Percentiles rank a stretch among this genome's conserved stretches.
phyloP scores from a whole-genome alignment of 2,797 vertebrate species.

The Hemibagrus guttatus region DNA sequence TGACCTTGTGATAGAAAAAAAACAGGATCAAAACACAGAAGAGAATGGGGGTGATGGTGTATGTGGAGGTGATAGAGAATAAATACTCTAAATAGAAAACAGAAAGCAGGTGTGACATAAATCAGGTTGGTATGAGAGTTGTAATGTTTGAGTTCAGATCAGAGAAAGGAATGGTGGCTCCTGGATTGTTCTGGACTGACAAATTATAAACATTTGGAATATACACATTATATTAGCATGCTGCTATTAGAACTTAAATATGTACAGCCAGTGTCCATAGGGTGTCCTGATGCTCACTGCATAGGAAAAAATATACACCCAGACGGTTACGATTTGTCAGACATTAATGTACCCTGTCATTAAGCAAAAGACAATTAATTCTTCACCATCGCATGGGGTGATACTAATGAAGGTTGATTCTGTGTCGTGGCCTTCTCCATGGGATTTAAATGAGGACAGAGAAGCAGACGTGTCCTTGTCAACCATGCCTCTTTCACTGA shows the following conservation, averaged over 20 bases:
- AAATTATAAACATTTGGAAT: not conserved
- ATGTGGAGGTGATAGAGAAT: not conserved
- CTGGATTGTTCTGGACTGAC: not conserved
- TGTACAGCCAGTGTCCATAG: slow-evolving; percentile 18
- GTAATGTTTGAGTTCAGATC: not conserved
- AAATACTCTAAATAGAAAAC: not conserved
- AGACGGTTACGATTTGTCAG: slow-evolving; percentile 69
- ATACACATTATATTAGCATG: not conserved
- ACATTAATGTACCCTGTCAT: slow-evolving; percentile 68
- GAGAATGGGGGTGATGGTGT: not conserved
- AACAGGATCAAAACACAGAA: not conserved
- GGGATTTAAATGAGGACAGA: slow-evolving; percentile 75
- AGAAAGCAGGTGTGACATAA: not conserved
- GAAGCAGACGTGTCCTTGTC: slow-evolving; percentile 77
- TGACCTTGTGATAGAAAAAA: not conserved
- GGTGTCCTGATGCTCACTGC: slow-evolving; percentile 27
- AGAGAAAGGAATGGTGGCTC: not conserved
- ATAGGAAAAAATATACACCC: slow-evolving; percentile 57
- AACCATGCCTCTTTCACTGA: slow-evolving; percentile 61
- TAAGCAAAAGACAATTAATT: slow-evolving; percentile 81
- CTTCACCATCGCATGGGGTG: slow-evolving; percentile 68
- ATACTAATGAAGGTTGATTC: slow-evolving; percentile 74
- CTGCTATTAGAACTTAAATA: slow-evolving; percentile 30
- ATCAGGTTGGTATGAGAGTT: not conserved
- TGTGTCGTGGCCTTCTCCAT: slow-evolving; percentile 65